These are phyloP conservation scores for Drosophila pegasa DNA, from an alignment of 2,888 invertebrate genomes.

Conservation along the genomic window DNA sequence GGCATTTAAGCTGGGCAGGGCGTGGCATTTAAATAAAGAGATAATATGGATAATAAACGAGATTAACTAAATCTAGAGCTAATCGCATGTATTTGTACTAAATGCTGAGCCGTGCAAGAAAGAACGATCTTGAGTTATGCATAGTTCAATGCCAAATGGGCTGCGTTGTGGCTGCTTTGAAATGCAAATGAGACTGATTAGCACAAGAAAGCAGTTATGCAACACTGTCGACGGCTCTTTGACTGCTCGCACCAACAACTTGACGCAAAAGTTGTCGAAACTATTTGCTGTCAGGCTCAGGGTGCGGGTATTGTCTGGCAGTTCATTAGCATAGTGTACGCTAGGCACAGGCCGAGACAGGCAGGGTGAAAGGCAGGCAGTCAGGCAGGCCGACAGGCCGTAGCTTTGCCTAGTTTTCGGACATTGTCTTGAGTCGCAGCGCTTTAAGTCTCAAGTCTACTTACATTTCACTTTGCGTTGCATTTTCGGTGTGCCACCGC, in stretches of 20 bases:
- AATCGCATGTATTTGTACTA: neutral
- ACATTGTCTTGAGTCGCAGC: constrained; percentile 23
- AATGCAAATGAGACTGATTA: constrained; percentile 32
- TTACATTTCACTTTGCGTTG: constrained; percentile 59
- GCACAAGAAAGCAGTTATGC: constrained; percentile 11
- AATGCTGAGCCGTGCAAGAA: constrained; percentile 2
- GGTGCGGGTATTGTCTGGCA: constrained; percentile 1
- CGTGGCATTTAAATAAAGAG: neutral
- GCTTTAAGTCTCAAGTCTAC: constrained; percentile 56
- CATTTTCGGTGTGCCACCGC: constrained; percentile 44
- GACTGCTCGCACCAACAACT: neutral
- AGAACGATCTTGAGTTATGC: neutral
- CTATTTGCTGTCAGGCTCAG: constrained; percentile 7
- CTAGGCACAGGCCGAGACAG: constrained; percentile 17
- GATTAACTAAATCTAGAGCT: constrained; percentile 18
- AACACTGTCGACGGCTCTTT: neutral
- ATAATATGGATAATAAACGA: constrained; percentile 17
- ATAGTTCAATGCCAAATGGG: constrained; percentile 1
- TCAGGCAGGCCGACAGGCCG: constrained; percentile 4
- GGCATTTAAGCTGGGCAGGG: neutral
- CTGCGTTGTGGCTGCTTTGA: constrained; percentile 2
- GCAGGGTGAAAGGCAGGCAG: too few species aligned
- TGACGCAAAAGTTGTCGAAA: constrained; percentile 25
- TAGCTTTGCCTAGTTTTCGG: neutral
- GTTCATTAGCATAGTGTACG: constrained; percentile 62